These are phyloP conservation scores for Arenaria interpres DNA, from an alignment of 2,113 vertebrate genomes.

Conservation along the genomic window DNA sequence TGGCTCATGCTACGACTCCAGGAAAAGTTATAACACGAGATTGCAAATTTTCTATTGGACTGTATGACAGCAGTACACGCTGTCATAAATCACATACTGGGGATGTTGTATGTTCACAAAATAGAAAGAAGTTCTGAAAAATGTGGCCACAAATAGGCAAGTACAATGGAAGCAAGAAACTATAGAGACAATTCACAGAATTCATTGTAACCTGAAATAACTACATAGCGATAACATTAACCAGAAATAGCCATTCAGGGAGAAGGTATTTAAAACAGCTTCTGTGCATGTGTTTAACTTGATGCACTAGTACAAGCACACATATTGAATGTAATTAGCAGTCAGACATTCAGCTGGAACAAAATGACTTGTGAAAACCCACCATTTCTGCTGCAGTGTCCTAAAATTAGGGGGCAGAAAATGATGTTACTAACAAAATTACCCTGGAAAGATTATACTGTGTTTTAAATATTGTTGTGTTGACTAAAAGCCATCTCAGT, in stretches of 20 bases:
- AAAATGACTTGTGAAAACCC: neutral
- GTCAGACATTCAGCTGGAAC: neutral
- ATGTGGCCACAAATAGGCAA: neutral
- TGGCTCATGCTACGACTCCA: neutral
- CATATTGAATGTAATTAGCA: neutral
- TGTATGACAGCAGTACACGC: too few relatives aligned
- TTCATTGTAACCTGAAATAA: neutral
- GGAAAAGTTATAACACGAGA: neutral
- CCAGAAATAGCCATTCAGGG: neutral
- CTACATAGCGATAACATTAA: neutral
- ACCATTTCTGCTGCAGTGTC: neutral
- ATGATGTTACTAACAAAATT: neutral
- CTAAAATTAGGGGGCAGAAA: neutral
- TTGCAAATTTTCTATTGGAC: neutral
- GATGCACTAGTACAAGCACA: neutral
- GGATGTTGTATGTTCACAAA: neutral
- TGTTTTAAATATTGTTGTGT: neutral
- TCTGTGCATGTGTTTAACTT: neutral
- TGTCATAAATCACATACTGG: neutral
- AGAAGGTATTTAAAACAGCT: neutral
- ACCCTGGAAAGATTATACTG: neutral
- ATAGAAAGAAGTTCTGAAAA: neutral
- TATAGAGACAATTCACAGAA: neutral
- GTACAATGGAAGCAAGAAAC: neutral
- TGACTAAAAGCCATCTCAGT: neutral